phyloP scores from a whole-genome alignment of 2,797 vertebrate genomes.

The Anas capensis region DNA sequence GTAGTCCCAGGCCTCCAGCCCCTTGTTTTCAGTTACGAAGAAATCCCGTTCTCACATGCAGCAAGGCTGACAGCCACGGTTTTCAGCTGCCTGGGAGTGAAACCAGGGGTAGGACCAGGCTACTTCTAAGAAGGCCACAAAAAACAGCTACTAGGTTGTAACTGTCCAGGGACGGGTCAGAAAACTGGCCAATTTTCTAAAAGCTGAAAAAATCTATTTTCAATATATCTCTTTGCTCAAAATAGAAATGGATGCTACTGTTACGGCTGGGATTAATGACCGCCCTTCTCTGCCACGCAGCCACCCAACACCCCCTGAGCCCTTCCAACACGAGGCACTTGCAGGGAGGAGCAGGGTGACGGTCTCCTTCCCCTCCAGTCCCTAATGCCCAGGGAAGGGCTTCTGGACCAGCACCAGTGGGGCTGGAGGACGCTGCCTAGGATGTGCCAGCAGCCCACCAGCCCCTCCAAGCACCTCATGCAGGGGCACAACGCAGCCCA shows the following conservation, averaged over 20 bases:
- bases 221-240: not conserved
- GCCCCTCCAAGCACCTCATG: not conserved
- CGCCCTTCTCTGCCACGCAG: not conserved
- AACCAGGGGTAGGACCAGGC: not conserved
- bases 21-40: not conserved
- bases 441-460: fast-evolving
- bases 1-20: not conserved
- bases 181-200: not conserved
- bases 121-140: not conserved
- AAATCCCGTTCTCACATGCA: not conserved
- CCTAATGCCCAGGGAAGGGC: not conserved
- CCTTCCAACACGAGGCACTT: not conserved
- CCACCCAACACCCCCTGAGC: not conserved
- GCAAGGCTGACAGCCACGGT: not conserved
- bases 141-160: not conserved
- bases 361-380: not conserved
- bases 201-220: not conserved
- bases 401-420: not conserved
- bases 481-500: not conserved
- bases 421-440: not conserved
- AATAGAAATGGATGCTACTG: not conserved
- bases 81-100: not conserved
- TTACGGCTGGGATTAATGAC: not conserved
- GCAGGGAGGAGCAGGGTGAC: not conserved
- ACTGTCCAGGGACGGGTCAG: not conserved